These are phyloP conservation scores for Thereva unica DNA, from an alignment of 2,888 invertebrate species.

Conservation along the genomic window DNA sequence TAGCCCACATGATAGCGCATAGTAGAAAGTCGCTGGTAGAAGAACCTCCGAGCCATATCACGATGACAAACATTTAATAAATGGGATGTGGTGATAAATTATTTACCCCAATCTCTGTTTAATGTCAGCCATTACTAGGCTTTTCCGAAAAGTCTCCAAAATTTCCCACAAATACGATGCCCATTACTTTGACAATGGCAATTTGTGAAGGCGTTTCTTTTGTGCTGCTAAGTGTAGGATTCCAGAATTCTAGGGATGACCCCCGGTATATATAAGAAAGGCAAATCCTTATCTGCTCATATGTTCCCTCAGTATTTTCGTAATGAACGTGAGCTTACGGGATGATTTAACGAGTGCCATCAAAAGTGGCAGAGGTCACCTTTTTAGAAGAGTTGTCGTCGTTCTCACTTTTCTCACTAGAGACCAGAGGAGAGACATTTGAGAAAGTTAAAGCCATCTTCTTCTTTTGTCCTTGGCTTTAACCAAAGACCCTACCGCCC, in stretches of 20 bases:
- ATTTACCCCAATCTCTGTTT: conserved; percentile 37
- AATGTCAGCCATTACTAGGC: conserved; percentile 36
- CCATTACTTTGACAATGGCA: conserved; percentile 34
- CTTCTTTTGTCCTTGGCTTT: too few species aligned
- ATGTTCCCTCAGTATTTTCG: conserved; percentile 24
- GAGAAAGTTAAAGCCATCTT: too few species aligned
- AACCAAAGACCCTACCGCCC: too few species aligned
- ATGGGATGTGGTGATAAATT: conserved; percentile 35
- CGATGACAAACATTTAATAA: conserved; percentile 37
- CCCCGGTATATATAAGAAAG: conserved; percentile 21
- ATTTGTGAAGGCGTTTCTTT: conserved; percentile 34
- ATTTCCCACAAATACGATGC: conserved; percentile 20
- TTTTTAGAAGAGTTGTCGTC: conserved; percentile 1
- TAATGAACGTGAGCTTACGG: conserved; percentile 33
- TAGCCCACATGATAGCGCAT: too few species aligned
- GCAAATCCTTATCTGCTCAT: conserved; percentile 35
- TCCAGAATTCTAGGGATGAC: conserved; percentile 14
- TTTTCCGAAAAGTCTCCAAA: conserved; percentile 29
- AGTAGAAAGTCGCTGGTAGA: too few species aligned
- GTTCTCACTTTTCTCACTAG: conserved; percentile 16
- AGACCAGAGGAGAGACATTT: neutral
- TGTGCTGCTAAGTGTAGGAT: conserved; percentile 22
- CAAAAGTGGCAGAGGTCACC: conserved; percentile 32
- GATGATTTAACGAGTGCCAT: conserved; percentile 35
- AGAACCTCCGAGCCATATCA: conserved; percentile 11